These are phyloP conservation scores for Tyto alba DNA, from an alignment of 2,113 vertebrate genomes.

Conservation along the genomic window DNA sequence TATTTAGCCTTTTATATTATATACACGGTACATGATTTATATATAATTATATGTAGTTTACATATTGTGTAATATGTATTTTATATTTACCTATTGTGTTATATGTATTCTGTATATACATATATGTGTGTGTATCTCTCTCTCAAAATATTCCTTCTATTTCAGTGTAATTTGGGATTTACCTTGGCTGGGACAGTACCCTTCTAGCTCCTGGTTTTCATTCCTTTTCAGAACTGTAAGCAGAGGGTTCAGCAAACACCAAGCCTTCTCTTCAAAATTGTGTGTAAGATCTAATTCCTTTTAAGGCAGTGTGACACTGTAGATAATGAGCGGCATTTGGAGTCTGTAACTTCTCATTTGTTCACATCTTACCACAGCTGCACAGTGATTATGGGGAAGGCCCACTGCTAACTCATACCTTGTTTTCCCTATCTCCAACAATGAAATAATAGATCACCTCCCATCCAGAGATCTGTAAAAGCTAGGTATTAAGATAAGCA, in stretches of 20 bases:
- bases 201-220: background rate
- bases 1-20: background rate
- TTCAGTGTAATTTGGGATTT: background rate
- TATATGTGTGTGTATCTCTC: background rate
- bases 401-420: background rate
- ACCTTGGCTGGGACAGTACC: background rate
- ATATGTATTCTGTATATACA: background rate
- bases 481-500: background rate
- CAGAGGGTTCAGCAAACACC: background rate
- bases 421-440: background rate
- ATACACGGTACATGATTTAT: background rate
- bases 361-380: background rate
- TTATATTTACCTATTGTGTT: background rate
- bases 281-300: background rate
- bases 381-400: background rate
- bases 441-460: background rate
- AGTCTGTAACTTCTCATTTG: background rate
- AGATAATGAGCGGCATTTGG: background rate
- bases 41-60: background rate
- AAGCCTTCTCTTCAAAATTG: background rate
- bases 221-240: background rate
- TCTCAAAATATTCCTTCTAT: background rate
- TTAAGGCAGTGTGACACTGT: background rate
- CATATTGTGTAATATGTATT: no score
- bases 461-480: background rate